Evolutionary conservation across 2,113 vertebrate genomes (phyloP).

Genomic region (Barbus barbus): DNA sequence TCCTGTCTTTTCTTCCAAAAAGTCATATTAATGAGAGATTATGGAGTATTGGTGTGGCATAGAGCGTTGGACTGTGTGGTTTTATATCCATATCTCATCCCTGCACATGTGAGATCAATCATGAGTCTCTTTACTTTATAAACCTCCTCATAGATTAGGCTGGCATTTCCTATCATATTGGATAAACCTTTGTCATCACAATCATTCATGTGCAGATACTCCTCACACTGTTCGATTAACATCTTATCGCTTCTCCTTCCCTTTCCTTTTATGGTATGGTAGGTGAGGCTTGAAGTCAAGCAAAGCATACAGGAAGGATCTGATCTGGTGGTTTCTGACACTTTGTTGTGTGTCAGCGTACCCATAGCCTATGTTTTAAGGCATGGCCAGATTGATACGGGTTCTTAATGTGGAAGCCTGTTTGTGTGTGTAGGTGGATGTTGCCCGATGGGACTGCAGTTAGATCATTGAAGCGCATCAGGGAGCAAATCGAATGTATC

Average conservation of each 20-base stretch:
- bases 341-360: constrained; percentile 6
- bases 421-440: constrained; percentile 44
- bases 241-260: neutral
- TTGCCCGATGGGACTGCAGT: constrained; percentile 23
- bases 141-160: neutral
- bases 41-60: neutral
- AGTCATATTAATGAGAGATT: neutral
- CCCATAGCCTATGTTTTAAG: neutral
- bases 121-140: neutral
- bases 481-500: constrained; percentile 17
- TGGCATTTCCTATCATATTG: neutral
- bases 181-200: neutral
- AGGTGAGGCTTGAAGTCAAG: constrained; percentile 42
- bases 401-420: constrained; percentile 38
- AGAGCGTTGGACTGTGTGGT: neutral
- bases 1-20: neutral
- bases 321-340: constrained; percentile 34
- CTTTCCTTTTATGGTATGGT: constrained; percentile 54
- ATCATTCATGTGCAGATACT: neutral
- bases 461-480: constrained; percentile 28
- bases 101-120: neutral
- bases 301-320: constrained; percentile 48
- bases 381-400: constrained; percentile 13
- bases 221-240: neutral
- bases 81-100: neutral